Evolutionary conservation across 1,140 invertebrate species (phyloP).

Genomic region (Neuroterus valhalla): DNA sequence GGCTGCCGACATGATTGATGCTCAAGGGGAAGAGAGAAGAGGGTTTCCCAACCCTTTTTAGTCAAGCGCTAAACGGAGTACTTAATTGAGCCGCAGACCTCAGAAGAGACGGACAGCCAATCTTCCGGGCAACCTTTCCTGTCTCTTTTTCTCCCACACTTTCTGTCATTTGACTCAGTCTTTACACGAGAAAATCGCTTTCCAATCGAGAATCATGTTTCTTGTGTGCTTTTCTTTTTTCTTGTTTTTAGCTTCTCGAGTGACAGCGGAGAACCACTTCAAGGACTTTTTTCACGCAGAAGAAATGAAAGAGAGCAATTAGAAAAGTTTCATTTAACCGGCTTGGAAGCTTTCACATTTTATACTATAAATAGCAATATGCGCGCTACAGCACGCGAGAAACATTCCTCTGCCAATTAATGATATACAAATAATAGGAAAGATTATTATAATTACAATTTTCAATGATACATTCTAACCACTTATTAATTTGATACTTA

Average conservation of each 20-base stretch:
- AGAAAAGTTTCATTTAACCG: slow-evolving; percentile 17
- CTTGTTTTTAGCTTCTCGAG: slow-evolving; percentile 7
- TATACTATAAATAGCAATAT: too few species aligned
- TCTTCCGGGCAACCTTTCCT: slow-evolving; percentile 56
- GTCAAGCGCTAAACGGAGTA: slow-evolving; percentile 68
- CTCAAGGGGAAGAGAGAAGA: slow-evolving; percentile 63
- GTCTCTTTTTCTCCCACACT: slow-evolving; percentile 33
- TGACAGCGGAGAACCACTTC: slow-evolving; percentile 10
- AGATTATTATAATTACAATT: too few species aligned
- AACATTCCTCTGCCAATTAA: too few species aligned
- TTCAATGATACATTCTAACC: too few species aligned
- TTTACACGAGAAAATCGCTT: slow-evolving; percentile 39
- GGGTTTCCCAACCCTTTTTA: slow-evolving; percentile 69
- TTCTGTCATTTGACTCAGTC: neutral
- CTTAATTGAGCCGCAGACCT: slow-evolving; percentile 74
- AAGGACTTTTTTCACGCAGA: neutral
- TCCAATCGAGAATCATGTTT: slow-evolving; percentile 39
- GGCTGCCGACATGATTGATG: slow-evolving; percentile 75
- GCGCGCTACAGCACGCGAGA: too few species aligned
- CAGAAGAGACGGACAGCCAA: slow-evolving; percentile 71
- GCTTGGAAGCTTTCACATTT: slow-evolving; percentile 8
- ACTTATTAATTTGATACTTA: too few species aligned
- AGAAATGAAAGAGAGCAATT: slow-evolving; percentile 13
- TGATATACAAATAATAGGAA: too few species aligned
- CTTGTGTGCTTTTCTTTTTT: neutral